Base-by-base conservation (phyloP, 2,888 invertebrate genomes). In the Drosophila niveifrons region DNA sequence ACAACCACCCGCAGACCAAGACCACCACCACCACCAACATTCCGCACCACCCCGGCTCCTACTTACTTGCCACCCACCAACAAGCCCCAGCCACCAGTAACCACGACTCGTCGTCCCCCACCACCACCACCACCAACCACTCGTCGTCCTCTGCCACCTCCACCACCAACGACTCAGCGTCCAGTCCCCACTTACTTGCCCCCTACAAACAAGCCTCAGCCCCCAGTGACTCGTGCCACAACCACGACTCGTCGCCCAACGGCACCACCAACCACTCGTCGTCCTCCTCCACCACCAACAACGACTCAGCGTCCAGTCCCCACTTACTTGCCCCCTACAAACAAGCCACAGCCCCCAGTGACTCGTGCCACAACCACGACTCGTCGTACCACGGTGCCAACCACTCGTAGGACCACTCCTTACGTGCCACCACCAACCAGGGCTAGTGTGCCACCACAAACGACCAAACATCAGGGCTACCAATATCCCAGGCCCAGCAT, bases 401-500 rank as follows among this genome's bases (percentile, higher is more conserved):
- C 73, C n/a, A 73, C 73, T 17, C 82, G 75, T 41, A 63, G 50
- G 15, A 80, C 72, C 78, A 59, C 88, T 36, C 75, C 77, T 6
- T 86, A 86, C 55, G 59, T 88, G 31, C 84, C 86, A 55, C 81
- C 79, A 4, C 55, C 80, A 50, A 80, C 83, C 46, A 75, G 73
- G 65, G 72, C 66, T 73, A 78, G 36, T 50, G 69, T 72, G 53
- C 85, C 80, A 52, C 69, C 72, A 65, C 59, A 66, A 52, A 63
- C 90, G 23, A 85, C 80, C 72, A 85, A 74, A 65, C 82, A 73
- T 59, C 52, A 76, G 57, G 91, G 91, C 66, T 91, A 91, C 80
- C 79, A 77, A 31, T 91, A 92, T 59, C 92, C 91, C 46, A 69
- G 36, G 59, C 91, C 92, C 67, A 87, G 72, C 63, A 72, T 89